phyloP scores from a whole-genome alignment of 2,113 vertebrate species.

The Xyrauchen texanus region DNA sequence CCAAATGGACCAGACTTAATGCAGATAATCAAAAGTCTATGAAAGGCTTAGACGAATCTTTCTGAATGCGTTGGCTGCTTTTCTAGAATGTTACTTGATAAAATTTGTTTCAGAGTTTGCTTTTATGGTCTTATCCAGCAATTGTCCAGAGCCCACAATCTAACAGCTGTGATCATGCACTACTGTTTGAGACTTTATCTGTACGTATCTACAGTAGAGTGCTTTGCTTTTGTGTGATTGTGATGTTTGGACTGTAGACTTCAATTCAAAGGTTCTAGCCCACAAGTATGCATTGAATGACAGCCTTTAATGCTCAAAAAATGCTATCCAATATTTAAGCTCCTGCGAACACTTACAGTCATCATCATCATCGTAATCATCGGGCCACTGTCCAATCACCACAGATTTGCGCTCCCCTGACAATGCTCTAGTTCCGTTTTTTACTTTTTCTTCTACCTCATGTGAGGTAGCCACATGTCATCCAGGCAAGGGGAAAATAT shows the following conservation, averaged over 20 bases:
- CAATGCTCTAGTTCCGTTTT: conserved; percentile 47
- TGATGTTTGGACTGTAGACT: background rate
- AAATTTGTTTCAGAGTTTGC: no score
- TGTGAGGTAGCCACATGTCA: background rate
- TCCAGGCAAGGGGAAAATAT: conserved; percentile 42
- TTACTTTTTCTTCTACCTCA: conserved; percentile 52
- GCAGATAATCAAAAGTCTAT: no score
- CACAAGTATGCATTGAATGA: background rate
- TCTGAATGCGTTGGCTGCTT: no score
- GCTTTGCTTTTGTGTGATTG: background rate
- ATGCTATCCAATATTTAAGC: background rate
- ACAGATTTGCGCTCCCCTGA: conserved; percentile 43
- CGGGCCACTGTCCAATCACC: conserved; percentile 31
- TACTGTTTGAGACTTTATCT: background rate
- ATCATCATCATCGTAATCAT: conserved; percentile 58
- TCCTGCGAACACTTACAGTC: conserved; percentile 58
- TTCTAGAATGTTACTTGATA: no score
- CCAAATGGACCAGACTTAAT: no score
- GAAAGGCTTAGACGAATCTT: no score
- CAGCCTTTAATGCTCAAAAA: conserved; percentile 3
- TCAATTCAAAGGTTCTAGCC: background rate
- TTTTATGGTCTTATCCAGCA: no score
- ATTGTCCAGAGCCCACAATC: no score
- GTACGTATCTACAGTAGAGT: background rate
- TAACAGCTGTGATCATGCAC: no score